A percentile compares a stretch with the other conserved stretches of the same genome.
phyloP scores from a whole-genome alignment of 2,797 vertebrate species.

The Phrynocephalus forsythii region DNA sequence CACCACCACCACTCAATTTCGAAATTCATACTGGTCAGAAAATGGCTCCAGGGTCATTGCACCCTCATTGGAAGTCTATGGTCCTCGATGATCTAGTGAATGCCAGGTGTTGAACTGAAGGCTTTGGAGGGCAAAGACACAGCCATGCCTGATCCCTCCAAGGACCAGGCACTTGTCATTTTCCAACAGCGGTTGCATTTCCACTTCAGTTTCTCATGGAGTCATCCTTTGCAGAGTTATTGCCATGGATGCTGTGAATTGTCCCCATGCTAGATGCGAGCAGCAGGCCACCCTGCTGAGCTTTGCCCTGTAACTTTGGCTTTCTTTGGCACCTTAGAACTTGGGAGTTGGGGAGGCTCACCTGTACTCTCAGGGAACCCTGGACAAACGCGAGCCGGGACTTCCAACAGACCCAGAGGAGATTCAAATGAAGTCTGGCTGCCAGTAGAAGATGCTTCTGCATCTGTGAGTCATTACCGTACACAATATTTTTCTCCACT shows the following conservation, averaged over 20 bases:
- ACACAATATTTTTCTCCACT: constrained; percentile 78
- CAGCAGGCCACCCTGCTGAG: background rate
- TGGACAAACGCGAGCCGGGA: constrained; percentile 42
- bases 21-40: too few relatives aligned
- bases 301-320: constrained; percentile 18
- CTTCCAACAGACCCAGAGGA: constrained; percentile 48
- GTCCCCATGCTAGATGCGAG: background rate
- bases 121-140: background rate
- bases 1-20: too few relatives aligned
- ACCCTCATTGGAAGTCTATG: too few relatives aligned
- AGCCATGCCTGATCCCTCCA: too few relatives aligned
- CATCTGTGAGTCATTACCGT: constrained; percentile 78
- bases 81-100: too few relatives aligned
- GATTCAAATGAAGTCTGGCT: constrained; percentile 61
- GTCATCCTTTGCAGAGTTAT: background rate
- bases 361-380: constrained; percentile 58
- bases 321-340: constrained; percentile 38
- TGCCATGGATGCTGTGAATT: too few relatives aligned
- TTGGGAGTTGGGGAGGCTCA: constrained; percentile 54
- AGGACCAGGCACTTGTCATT: background rate
- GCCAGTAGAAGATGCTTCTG: constrained; percentile 65
- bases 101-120: background rate
- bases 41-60: too few relatives aligned
- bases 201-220: background rate
- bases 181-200: background rate